These are phyloP conservation scores for Amiota minor DNA, from an alignment of 2,888 invertebrate genomes.

Conservation along the genomic window DNA sequence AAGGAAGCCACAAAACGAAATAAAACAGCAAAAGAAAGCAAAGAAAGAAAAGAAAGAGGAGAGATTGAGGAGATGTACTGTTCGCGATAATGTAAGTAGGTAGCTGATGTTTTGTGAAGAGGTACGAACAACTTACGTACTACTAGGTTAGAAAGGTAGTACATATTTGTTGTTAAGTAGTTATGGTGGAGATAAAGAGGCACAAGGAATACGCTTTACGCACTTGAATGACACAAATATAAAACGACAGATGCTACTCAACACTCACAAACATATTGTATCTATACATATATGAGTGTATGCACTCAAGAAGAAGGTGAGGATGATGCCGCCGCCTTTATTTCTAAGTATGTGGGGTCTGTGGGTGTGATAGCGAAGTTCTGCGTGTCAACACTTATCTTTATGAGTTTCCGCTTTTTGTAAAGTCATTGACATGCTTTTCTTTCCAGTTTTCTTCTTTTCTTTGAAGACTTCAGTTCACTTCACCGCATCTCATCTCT, in stretches of 20 bases:
- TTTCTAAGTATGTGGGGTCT: neutral
- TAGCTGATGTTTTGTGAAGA: too few species aligned
- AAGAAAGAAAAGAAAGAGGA: constrained; percentile 13
- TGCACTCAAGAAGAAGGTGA: constrained; percentile 5
- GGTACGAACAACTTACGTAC: too few species aligned
- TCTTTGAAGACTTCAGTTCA: constrained; percentile 35
- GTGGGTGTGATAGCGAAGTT: constrained; percentile 20
- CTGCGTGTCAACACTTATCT: constrained; percentile 70
- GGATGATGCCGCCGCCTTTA: constrained; percentile 8
- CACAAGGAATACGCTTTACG: constrained; percentile 11
- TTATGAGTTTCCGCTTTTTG: constrained; percentile 72
- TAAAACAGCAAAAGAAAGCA: constrained; percentile 1
- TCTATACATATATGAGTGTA: neutral
- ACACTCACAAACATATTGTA: neutral
- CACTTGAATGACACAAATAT: constrained; percentile 60
- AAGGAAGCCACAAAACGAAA: neutral
- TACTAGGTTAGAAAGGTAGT: too few species aligned
- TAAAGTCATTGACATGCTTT: constrained; percentile 71
- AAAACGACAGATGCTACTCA: constrained; percentile 63
- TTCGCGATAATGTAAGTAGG: too few species aligned
- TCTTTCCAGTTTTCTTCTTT: constrained; percentile 20
- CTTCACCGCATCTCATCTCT: constrained; percentile 3
- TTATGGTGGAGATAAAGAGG: too few species aligned
- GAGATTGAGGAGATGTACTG: neutral
- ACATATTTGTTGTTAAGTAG: too few species aligned